Percentiles rank a stretch among this genome's conserved stretches.
Conservation (phyloP, 2,797 vertebrate species). For the Threskiornis aethiopicus region DNA sequence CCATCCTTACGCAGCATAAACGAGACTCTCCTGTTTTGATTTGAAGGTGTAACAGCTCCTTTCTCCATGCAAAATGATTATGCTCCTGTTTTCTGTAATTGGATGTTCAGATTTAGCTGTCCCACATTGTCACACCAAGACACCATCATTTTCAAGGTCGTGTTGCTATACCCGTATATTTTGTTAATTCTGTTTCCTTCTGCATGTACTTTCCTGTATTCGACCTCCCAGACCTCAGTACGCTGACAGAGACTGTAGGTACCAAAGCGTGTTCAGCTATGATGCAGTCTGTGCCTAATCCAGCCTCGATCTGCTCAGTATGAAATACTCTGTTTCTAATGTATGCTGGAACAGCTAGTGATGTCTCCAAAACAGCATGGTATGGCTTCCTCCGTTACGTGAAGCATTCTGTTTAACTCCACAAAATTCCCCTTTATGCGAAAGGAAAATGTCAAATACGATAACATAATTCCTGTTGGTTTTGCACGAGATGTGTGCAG, state of each 20-base stretch:
- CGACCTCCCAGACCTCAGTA: neutral
- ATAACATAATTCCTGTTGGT: neutral
- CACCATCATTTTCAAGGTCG: accelerated
- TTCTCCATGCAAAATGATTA: neutral
- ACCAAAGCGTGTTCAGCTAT: neutral
- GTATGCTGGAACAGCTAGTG: neutral
- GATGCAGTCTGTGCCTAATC: neutral
- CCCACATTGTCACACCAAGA: neutral
- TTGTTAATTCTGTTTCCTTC: neutral
- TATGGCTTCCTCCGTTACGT: neutral
- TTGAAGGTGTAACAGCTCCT: neutral
- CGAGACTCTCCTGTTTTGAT: neutral
- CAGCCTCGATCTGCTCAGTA: neutral
- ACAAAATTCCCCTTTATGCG: neutral
- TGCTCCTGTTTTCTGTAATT: neutral
- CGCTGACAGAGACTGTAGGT: accelerated
- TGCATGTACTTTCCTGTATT: neutral
- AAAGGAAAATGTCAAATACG: neutral
- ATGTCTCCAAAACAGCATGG: neutral
- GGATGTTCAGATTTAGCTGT: neutral
- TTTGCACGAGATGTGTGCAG: neutral
- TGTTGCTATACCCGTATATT: neutral
- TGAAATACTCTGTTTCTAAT: neutral
- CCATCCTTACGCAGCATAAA: neutral
- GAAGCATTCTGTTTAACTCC: neutral